These are phyloP conservation scores for Steinernema khuongi DNA, from an alignment of 1,140 invertebrate genomes.

Conservation along the genomic window DNA sequence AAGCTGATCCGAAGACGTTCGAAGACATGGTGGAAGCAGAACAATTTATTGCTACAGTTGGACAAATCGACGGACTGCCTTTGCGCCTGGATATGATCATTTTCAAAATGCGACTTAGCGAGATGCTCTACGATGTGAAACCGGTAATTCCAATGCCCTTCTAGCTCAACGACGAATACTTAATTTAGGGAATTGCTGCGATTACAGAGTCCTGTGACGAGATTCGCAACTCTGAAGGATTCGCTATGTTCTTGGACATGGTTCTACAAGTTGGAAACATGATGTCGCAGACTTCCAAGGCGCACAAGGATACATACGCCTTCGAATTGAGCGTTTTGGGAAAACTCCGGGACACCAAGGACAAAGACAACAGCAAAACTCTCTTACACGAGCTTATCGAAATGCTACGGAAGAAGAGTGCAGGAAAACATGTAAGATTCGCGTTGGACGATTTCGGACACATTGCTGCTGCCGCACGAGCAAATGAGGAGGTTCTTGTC, in stretches of 20 bases:
- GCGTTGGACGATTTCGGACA: conserved; percentile 83
- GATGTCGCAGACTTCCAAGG: conserved; percentile 83
- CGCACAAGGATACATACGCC: conserved; percentile 76
- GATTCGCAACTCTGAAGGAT: conserved; percentile 80
- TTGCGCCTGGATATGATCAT: conserved; percentile 81
- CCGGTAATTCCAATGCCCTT: conserved; percentile 64
- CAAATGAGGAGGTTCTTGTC: conserved; percentile 43
- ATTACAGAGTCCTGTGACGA: conserved; percentile 91
- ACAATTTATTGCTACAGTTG: conserved; percentile 26
- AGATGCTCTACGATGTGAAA: conserved; percentile 81
- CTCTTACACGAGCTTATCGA: conserved; percentile 86
- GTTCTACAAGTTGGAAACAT: conserved; percentile 86
- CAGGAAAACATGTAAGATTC: conserved; percentile 68
- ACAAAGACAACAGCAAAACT: conserved; percentile 83
- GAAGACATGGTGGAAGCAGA: conserved; percentile 40
- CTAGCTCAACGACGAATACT: neutral
- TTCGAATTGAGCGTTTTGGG: conserved; percentile 93
- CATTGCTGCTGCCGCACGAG: conserved; percentile 65
- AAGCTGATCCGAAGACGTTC: conserved; percentile 19
- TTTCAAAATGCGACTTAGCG: conserved; percentile 78
- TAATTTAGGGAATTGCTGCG: conserved; percentile 76
- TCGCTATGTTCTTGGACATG: conserved; percentile 79
- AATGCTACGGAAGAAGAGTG: conserved; percentile 78
- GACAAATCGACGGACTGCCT: conserved; percentile 75
- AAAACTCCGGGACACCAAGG: conserved; percentile 88